phyloP scores from a whole-genome alignment of 2,888 invertebrate genomes.

The Conistra vaccinii region DNA sequence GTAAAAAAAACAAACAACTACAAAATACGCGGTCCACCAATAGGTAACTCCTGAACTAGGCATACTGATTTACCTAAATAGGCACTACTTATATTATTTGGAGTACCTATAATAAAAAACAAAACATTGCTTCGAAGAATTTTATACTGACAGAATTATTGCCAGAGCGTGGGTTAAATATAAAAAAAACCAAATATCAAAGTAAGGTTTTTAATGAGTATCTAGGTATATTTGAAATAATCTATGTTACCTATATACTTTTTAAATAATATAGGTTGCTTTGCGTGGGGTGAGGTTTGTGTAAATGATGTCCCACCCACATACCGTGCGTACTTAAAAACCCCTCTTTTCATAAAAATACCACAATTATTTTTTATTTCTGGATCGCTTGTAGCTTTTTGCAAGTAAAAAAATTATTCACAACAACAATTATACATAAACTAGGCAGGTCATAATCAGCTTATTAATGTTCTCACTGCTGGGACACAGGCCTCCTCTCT shows the following conservation, averaged over 20 bases:
- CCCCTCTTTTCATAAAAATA: not conserved
- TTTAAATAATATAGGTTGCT: not conserved
- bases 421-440: not conserved
- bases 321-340: not conserved
- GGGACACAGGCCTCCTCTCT: too few relatives aligned
- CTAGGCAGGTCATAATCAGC: too few relatives aligned
- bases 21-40: too few relatives aligned
- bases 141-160: not conserved
- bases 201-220: not conserved
- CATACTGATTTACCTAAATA: not conserved
- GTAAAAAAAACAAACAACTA: too few relatives aligned
- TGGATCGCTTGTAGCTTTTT: not conserved
- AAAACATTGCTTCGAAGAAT: not conserved
- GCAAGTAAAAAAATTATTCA: not conserved
- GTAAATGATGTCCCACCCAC: not conserved
- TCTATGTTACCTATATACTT: too few relatives aligned
- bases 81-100: not conserved
- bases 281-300: too few relatives aligned
- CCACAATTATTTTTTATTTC: not conserved
- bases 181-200: not conserved
- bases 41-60: too few relatives aligned
- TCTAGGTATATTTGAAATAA: not conserved
- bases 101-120: not conserved
- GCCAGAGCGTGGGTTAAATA: not conserved
- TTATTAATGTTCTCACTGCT: too few relatives aligned